Percentiles rank a stretch among this genome's conserved stretches.
phyloP scores from a whole-genome alignment of 2,797 vertebrate genomes.

The Neosilurus mollespiculum region DNA sequence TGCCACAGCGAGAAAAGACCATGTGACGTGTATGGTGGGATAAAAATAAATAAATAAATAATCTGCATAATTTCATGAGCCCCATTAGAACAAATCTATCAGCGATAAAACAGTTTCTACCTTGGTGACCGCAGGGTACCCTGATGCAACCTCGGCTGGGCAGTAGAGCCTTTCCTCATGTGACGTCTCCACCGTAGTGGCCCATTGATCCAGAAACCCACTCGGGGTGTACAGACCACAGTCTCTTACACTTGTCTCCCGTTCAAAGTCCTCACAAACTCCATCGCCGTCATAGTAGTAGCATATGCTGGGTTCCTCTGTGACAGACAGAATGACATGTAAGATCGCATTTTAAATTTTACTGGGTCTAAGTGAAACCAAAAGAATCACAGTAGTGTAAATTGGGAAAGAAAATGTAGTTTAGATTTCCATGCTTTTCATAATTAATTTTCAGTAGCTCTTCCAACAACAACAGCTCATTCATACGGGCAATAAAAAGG shows the following conservation, averaged over 20 bases:
- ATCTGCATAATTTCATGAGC: not conserved
- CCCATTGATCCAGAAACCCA: conserved; percentile 96
- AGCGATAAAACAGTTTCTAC: conserved; percentile 63
- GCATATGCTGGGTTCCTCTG: conserved; percentile 94
- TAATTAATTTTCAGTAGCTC: not conserved
- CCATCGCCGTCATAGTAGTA: conserved; percentile 97
- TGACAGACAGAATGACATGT: conserved; percentile 27
- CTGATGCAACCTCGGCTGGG: conserved; percentile 89
- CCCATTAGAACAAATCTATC: not conserved
- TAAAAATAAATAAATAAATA: too few relatives aligned
- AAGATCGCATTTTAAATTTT: not conserved
- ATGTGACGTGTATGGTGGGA: too few relatives aligned
- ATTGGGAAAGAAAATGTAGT: not conserved
- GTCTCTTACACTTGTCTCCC: conserved; percentile 91
- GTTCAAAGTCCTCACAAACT: conserved; percentile 95
- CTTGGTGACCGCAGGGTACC: conserved; percentile 92
- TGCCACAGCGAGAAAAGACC: too few relatives aligned
- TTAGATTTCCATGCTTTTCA: not conserved
- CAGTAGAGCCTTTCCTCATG: conserved; percentile 90
- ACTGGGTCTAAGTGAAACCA: not conserved
- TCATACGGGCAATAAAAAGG: not conserved
- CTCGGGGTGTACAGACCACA: conserved; percentile 94
- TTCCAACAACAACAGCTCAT: not conserved
- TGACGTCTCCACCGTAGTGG: conserved; percentile 86
- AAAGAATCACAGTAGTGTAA: not conserved